Evolutionary conservation across 2,888 invertebrate genomes (phyloP), one percentile per base, ranked within the genome.

Genomic region (Agonopterix subpropinquella): DNA sequence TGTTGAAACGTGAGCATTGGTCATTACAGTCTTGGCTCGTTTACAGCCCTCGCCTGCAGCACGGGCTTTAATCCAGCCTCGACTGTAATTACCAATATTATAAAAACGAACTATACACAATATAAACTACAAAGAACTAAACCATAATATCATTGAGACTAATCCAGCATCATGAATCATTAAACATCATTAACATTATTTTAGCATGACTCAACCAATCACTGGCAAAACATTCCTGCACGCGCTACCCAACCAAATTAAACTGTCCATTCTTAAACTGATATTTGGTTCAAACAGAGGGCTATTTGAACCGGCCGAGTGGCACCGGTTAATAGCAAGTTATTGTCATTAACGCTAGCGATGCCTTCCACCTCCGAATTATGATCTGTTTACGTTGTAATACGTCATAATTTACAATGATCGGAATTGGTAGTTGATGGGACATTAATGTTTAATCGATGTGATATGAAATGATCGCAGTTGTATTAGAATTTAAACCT

Each of bases 341-440:
- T 80, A 80, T 80, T 80, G 78, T 80, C 80, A 80, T 82, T 80
- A 82, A 77, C 74, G 74, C 68, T 59, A 62, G 53, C 63, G 62
- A 64, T 61, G 62, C 59, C 61, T 62, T 66, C 63, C 71, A 73
- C 73, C 78, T 73, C 67, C 65, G 65, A 64, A 68, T 63, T 65
- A 58, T 43, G 43, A 53, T 11, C 44, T 36, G 70, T 72, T 62
- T 64, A 57, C 80, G 65, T 61, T 71, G 56, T 55, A 10, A 35
- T 10, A 55, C 61, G 60, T 7, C 49, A 54, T 39, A 11, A 15
- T 45, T 47, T 18, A 18, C 18, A 18, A 18, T 18, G 18, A 18
- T 18, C 18, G 9, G 45, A 28, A 13, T 11, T 11, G 13, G 18
- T 18, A 18, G 18, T 18, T 18, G 18, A 18, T 18, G 18, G 18